Conservation (phyloP, 2,888 invertebrate genomes). For the Torymus tubicola region DNA sequence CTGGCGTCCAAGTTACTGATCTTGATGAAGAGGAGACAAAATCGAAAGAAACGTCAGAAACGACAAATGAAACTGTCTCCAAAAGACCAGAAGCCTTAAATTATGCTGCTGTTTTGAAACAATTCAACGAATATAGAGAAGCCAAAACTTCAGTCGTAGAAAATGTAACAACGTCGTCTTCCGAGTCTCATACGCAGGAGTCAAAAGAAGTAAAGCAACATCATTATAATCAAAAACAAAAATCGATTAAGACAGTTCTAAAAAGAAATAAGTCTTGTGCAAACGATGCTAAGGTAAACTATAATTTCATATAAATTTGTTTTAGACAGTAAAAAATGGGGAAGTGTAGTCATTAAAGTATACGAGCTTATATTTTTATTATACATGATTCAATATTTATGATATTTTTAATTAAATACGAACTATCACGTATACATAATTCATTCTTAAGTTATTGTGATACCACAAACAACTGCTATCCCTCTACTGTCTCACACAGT, state of each 20-base stretch:
- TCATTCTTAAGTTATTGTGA: too few relatives aligned
- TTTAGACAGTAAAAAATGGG: not conserved
- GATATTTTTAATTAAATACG: too few relatives aligned
- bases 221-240: conserved; percentile 53
- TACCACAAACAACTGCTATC: too few relatives aligned
- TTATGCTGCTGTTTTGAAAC: conserved; percentile 49
- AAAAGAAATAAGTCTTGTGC: conserved; percentile 59
- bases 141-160: conserved; percentile 38
- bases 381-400: too few relatives aligned
- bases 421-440: too few relatives aligned
- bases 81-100: conserved; percentile 52
- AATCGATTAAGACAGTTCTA: conserved; percentile 58
- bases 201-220: conserved; percentile 45
- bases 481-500: too few relatives aligned
- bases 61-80: conserved; percentile 8
- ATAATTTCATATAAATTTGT: conserved; percentile 3
- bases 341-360: too few relatives aligned
- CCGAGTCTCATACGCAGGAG: conserved; percentile 49
- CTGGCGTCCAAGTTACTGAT: conserved; percentile 64
- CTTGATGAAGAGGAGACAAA: conserved; percentile 64
- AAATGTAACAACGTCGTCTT: conserved; percentile 45
- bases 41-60: conserved; percentile 32
- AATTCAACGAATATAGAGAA: conserved; percentile 45
- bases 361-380: too few relatives aligned
- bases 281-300: conserved; percentile 45